Percentiles rank a stretch among this genome's conserved stretches.
Conservation (phyloP, 2,113 vertebrate genomes). For the Zingel zingel region DNA sequence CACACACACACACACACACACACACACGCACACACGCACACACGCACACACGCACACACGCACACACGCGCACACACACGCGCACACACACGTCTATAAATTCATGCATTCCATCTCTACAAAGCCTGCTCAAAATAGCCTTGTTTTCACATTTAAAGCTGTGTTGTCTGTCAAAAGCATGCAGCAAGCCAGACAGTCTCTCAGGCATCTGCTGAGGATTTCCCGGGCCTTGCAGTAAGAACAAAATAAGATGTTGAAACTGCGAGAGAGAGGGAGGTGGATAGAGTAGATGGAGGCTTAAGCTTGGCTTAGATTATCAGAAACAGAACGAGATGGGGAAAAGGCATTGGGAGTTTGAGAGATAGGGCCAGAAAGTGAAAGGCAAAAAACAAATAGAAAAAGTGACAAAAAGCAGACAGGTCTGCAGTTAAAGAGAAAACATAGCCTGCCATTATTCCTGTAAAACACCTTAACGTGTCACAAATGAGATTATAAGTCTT, state of each 20-base stretch:
- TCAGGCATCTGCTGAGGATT: conserved; percentile 63
- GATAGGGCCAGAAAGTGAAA: conserved; percentile 3
- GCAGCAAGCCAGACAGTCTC: conserved; percentile 43
- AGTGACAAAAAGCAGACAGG: conserved; percentile 1
- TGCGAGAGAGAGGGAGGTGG: not conserved
- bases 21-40: not conserved
- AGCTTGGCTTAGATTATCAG: conserved; percentile 33
- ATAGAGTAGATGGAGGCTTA: conserved; percentile 40
- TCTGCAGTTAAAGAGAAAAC: conserved; percentile 14
- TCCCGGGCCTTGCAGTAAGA: conserved; percentile 30
- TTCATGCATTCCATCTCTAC: conserved; percentile 29
- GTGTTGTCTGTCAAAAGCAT: conserved; percentile 62
- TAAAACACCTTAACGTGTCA: not conserved
- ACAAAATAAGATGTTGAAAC: conserved; percentile 24
- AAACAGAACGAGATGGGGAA: conserved; percentile 5
- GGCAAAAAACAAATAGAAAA: conserved; percentile 5
- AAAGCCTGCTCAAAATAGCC: conserved; percentile 51
- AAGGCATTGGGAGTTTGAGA: conserved; percentile 1
- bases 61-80: no score
- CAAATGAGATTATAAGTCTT: not conserved
- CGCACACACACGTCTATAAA: conserved; percentile 30
- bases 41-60: not conserved
- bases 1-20: not conserved
- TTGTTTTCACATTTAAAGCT: conserved; percentile 59
- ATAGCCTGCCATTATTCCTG: not conserved